These are phyloP conservation scores for Bombus huntii DNA, from an alignment of 1,140 invertebrate genomes.

Conservation along the genomic window DNA sequence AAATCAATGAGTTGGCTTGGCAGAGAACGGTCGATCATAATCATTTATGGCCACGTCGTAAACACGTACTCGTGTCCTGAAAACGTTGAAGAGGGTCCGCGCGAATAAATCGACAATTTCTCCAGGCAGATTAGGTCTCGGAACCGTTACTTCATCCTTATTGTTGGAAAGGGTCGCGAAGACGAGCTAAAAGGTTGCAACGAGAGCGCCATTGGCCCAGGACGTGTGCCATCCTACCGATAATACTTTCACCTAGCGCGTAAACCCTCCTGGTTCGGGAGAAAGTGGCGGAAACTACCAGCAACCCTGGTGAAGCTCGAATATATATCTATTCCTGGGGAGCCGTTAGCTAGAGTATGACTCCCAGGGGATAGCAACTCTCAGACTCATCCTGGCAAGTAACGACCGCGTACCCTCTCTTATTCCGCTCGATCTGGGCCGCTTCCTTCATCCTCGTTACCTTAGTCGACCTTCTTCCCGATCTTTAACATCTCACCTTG, in stretches of 20 bases:
- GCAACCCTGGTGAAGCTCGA: slow-evolving; percentile 61
- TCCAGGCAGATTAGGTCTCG: slow-evolving; percentile 28
- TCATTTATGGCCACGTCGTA: slow-evolving; percentile 23
- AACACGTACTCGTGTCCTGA: slow-evolving; percentile 7
- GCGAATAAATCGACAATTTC: slow-evolving; percentile 20
- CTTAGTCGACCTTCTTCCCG: slow-evolving; percentile 37
- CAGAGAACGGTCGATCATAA: background rate
- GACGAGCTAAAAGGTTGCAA: slow-evolving; percentile 36
- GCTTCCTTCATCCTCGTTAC: slow-evolving; percentile 67
- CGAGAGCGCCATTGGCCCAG: slow-evolving; percentile 19
- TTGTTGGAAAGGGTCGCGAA: slow-evolving; percentile 2
- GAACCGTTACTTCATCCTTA: background rate
- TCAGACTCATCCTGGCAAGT: slow-evolving; percentile 77
- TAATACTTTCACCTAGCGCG: slow-evolving; percentile 71
- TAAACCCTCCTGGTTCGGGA: slow-evolving; percentile 63
- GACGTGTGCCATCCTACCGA: slow-evolving; percentile 45
- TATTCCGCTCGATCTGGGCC: slow-evolving; percentile 69
- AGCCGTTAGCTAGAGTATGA: slow-evolving; percentile 76
- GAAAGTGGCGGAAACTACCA: slow-evolving; percentile 66
- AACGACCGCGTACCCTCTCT: slow-evolving; percentile 71
- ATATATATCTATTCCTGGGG: slow-evolving; percentile 73
- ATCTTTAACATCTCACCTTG: slow-evolving; percentile 71
- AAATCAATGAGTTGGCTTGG: slow-evolving; percentile 4
- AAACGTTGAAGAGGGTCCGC: background rate
- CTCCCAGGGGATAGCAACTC: slow-evolving; percentile 78